Conservation (phyloP, 2,113 vertebrate genomes). For the Saguinus imperator region DNA sequence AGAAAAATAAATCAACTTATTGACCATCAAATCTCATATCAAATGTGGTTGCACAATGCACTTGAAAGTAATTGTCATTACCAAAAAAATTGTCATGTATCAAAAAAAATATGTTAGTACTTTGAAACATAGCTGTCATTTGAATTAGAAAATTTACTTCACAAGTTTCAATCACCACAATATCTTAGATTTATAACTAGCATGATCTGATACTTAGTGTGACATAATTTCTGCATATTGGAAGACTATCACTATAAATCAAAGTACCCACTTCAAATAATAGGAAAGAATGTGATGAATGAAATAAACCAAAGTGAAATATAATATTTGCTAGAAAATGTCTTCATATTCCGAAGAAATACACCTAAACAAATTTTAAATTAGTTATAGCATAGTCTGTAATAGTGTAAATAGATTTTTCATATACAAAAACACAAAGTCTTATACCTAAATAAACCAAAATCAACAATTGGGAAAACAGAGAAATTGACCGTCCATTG, state of each 20-base stretch:
- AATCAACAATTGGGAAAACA: background rate
- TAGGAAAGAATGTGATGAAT: background rate
- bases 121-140: conserved; percentile 28
- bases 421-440: background rate
- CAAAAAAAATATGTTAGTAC: background rate
- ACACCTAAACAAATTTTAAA: background rate
- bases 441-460: background rate
- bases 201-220: background rate
- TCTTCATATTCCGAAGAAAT: background rate
- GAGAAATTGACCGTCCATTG: background rate
- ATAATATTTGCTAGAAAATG: background rate
- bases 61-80: conserved; percentile 60
- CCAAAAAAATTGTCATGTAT: background rate
- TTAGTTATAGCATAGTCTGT: background rate
- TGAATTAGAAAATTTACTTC: conserved; percentile 70
- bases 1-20: conserved; percentile 1
- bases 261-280: background rate
- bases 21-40: background rate
- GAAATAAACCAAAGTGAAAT: background rate
- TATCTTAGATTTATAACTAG: conserved; percentile 12
- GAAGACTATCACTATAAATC: conserved; percentile 49
- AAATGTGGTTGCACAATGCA: background rate
- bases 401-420: background rate
- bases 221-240: conserved; percentile 14
- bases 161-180: conserved; percentile 48